Evolutionary conservation across 2,797 vertebrate species (phyloP), one percentile per base, ranked within the genome.

Genomic region (Molossus alvarezi): DNA sequence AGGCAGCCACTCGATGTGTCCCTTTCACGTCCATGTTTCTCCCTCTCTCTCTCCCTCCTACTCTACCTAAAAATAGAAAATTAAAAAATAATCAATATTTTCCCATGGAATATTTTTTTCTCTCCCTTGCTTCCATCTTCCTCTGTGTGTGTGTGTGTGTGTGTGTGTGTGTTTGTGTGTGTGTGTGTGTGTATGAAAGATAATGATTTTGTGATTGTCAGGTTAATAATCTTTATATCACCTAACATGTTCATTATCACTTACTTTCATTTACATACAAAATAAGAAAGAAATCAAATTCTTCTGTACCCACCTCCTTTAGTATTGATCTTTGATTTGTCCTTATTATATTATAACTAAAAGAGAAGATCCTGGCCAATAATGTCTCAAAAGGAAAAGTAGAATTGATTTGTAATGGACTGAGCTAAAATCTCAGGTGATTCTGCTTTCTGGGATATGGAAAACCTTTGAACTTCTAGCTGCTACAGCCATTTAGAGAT

Each of bases 81-180:
- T 33, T 33, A 33, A 85, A 96, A 97, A 95, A 90, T 84, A 85
- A 97, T 79, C 62, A 95, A 21, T 92, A 82, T 75, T 95, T 29
- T 93, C 81, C 33, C 45, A 60, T 60, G 48, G 76, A 33, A 65
- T 75, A 73, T 57, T 65, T 96, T 51, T 64, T 7, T 73, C 27
- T 73, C 48, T 57, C 23, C 12, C 58, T 87, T 55, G 3, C 18
- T 93, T 48, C 18, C 13, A 67, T 4, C n/a, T 9, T 51, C 82
- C 6, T 64, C 29, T 33, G 8, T 48, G 4, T 60, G 2, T 41
- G 12, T 55, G 11, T 33, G 15, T 76, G 33, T 77, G n/a, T 55
- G 33, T 85, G 48, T 62, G n/a, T 65, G 27, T 37, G 60, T 23
- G n/a, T 60, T 48, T 72, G 53, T 53, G 57, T 23, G 21, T 12